A percentile compares a stretch with the other conserved stretches of the same genome.
Conservation (phyloP, 2,888 invertebrate species). For the Plusia festucae region DNA sequence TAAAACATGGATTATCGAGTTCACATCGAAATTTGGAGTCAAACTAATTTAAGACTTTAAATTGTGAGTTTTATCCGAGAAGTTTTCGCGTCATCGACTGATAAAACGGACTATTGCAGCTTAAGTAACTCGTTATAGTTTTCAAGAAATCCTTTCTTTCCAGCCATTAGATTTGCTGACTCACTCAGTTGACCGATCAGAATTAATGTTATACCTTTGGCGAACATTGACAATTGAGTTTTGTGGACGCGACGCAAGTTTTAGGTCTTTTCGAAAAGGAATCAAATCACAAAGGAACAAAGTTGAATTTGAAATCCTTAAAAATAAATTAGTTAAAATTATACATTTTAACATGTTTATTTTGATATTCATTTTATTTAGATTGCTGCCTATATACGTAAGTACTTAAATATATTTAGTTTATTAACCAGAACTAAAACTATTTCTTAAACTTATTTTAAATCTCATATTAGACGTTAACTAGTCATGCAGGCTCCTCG, state of each 20-base stretch:
- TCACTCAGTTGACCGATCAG: slow-evolving; percentile 37
- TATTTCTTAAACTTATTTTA: neutral
- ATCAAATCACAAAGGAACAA: no score
- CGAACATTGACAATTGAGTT: slow-evolving; percentile 16
- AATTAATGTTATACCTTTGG: slow-evolving; percentile 36
- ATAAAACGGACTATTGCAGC: slow-evolving; percentile 13
- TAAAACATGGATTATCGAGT: slow-evolving; percentile 59
- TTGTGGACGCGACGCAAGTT: slow-evolving; percentile 20
- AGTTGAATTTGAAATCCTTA: no score
- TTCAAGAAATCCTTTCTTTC: slow-evolving; percentile 26
- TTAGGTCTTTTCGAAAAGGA: neutral
- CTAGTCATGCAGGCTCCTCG: slow-evolving; percentile 16
- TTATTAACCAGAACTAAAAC: no score
- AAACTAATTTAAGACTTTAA: slow-evolving; percentile 42
- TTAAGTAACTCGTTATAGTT: slow-evolving; percentile 9
- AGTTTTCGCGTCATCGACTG: slow-evolving; percentile 31
- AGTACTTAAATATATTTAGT: no score
- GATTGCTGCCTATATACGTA: no score
- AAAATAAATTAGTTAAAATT: no score
- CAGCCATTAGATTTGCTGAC: slow-evolving; percentile 30
- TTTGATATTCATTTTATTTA: no score
- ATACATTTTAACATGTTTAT: no score
- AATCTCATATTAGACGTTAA: neutral
- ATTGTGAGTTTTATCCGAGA: slow-evolving; percentile 16
- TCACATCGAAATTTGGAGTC: slow-evolving; percentile 29